Conservation (phyloP, 2,888 invertebrate genomes). For the Temnothorax rugatulus region DNA sequence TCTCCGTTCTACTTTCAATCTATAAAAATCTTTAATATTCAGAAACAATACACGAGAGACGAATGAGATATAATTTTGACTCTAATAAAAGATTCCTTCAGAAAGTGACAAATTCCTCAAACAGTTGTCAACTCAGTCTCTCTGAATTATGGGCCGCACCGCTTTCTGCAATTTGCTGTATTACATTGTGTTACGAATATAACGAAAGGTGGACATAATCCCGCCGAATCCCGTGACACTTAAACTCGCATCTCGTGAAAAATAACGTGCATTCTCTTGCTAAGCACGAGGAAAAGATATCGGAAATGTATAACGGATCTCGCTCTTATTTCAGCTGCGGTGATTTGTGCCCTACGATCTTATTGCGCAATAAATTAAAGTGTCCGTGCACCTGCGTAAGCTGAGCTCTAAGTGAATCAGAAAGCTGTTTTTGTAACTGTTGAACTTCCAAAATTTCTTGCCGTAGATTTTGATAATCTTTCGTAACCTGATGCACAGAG, state of each 20-base stretch:
- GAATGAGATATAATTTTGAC: constrained; percentile 16
- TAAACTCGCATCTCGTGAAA: constrained; percentile 20
- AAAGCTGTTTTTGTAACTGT: constrained; percentile 92
- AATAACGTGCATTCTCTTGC: constrained; percentile 8
- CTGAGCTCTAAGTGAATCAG: constrained; percentile 91
- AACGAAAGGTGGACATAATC: constrained; percentile 11
- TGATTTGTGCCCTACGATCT: constrained; percentile 87
- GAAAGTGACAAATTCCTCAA: neutral
- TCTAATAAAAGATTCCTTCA: neutral
- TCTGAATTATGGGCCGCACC: neutral
- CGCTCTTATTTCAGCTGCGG: constrained; percentile 80
- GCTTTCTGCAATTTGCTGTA: neutral
- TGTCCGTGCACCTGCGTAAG: constrained; percentile 91
- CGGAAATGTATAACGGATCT: neutral
- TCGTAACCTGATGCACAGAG: constrained; percentile 91
- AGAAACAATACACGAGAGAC: neutral
- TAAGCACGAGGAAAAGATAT: constrained; percentile 15
- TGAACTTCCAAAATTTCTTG: constrained; percentile 93
- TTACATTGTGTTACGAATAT: neutral
- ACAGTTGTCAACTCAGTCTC: neutral
- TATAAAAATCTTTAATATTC: constrained; percentile 12
- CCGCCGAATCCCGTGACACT: neutral
- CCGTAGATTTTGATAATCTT: constrained; percentile 93
- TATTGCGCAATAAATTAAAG: constrained; percentile 91
- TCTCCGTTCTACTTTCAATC: constrained; percentile 47